Percentiles rank a stretch among this genome's conserved stretches.
Evolutionary conservation across 2,113 vertebrate species (phyloP).

Genomic region (Clarias batrachus): DNA sequence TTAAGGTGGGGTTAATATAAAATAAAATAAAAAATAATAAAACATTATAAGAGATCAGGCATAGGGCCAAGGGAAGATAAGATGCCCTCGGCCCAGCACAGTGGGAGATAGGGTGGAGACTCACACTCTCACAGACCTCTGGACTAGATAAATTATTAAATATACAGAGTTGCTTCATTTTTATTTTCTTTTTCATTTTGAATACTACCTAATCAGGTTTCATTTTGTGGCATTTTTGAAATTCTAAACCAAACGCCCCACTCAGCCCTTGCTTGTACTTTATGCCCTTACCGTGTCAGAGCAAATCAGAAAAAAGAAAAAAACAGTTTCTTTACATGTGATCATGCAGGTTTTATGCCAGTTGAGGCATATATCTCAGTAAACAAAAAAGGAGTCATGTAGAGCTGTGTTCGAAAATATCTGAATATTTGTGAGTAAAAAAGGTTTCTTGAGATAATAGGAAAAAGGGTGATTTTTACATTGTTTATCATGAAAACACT

Average conservation of each 20-base stretch:
- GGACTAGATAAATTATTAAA: constrained; percentile 21
- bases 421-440: not conserved
- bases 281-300: not conserved
- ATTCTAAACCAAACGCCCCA: constrained; percentile 10
- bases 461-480: not conserved
- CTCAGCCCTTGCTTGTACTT: not conserved
- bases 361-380: not conserved
- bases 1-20: constrained; percentile 16
- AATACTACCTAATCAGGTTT: constrained; percentile 6
- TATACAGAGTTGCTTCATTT: constrained; percentile 28
- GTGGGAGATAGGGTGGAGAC: constrained; percentile 36
- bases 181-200: constrained; percentile 34
- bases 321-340: not conserved
- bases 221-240: constrained; percentile 3
- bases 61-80: constrained; percentile 42
- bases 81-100: constrained; percentile 31
- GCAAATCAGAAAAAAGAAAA: not conserved
- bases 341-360: not conserved
- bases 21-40: not conserved
- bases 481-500: not conserved
- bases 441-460: not conserved
- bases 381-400: not conserved
- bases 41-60: constrained; percentile 41
- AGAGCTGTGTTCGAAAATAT: not conserved
- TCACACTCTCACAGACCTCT: constrained; percentile 42